phyloP scores from a whole-genome alignment of 2,113 vertebrate species.

The Calypte anna region DNA sequence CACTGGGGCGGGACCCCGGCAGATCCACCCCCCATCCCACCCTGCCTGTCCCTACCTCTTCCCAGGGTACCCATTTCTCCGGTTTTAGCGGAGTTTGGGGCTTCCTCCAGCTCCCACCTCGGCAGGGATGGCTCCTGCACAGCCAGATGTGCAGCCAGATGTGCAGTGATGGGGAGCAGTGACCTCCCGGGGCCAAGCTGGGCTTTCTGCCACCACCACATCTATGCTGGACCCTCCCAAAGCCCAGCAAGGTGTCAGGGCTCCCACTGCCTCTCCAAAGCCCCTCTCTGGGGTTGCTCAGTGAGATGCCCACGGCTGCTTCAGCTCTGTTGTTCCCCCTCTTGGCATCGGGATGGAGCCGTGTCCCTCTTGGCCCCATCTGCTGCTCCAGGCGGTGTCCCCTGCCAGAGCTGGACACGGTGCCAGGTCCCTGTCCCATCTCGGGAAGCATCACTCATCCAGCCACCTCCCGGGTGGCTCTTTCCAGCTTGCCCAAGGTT shows the following conservation, averaged over 20 bases:
- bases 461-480: neutral
- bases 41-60: neutral
- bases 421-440: neutral
- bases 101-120: neutral
- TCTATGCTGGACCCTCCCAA: neutral
- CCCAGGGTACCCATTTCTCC: neutral
- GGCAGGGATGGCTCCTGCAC: neutral
- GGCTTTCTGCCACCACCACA: neutral
- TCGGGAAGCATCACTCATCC: neutral
- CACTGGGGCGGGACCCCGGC: accelerated
- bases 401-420: accelerated
- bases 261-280: neutral
- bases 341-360: accelerated
- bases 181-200: neutral
- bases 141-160: slow-evolving; percentile 28
- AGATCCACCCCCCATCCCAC: neutral
- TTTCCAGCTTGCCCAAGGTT: neutral
- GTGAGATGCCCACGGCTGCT: neutral
- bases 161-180: neutral
- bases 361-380: neutral
- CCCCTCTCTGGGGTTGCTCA: neutral
- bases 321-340: accelerated
- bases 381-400: neutral
- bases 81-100: neutral
- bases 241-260: neutral